Evolutionary conservation across 2,888 invertebrate genomes (phyloP), one percentile per base, ranked within the genome.

Genomic region (Rugalucina vietnamica): DNA sequence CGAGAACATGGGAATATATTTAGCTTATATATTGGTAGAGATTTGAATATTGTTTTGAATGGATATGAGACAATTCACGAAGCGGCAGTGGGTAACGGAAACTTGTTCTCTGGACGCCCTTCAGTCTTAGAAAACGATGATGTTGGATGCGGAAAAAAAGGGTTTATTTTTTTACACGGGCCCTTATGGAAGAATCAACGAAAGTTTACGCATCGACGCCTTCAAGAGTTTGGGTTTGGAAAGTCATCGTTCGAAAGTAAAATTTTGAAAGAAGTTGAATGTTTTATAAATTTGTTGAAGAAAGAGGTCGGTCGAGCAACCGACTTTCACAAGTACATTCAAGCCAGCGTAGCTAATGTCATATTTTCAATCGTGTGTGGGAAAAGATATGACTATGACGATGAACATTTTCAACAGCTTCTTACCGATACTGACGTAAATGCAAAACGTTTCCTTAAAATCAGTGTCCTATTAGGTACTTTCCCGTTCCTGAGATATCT

Each of bases 321-420:
- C 29, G 87, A 91, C 69, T 85, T 88, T 0, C 73, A 54, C 32
- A 57, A 78, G 24, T 70, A 81, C n/a, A 50, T 89, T 4, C 85
- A 86, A 32, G 88, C 88, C 4, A 87, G 89, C 34, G 82, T 90
- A 4, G 82, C 89, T 24, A 91, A 91, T 34, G 82, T 91, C n/a
- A 87, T 91, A 60, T 90, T 88, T 43, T 87, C 88, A n/a, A 87
- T 91, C 12, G 78, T 84, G 0, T 89, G 91, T 76, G 90, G 90
- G 8, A 73, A 90, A 74, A 73, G 90, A n/a, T 90, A 89, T 74
- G 86, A 85, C 4, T 89, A 90, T 79, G 82, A 90, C 12, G 91
- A 92, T 74, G 83, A 81, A 14, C 75, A 86, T 5, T 92, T 91
- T 77, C 78, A 74, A 2, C 65, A 79, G 1, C 82, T 90, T 39